Evolutionary conservation across 1,140 invertebrate species (phyloP).

Genomic region (Bombus haemorrhoidalis): DNA sequence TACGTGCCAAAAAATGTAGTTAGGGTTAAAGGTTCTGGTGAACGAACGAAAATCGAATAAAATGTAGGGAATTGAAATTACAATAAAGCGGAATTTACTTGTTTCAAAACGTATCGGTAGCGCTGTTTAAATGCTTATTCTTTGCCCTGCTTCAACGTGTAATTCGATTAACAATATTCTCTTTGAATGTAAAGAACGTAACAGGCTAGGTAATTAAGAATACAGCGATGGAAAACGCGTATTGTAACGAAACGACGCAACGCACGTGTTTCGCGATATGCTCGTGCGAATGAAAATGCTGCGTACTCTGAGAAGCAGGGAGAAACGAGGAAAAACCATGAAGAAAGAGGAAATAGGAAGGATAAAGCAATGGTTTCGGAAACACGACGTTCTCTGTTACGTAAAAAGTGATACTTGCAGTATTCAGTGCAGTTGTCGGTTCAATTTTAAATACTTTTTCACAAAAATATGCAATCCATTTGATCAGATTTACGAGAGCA

Average conservation of each 20-base stretch:
- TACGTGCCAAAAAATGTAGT: no score
- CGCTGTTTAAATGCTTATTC: background rate
- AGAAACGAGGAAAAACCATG: background rate
- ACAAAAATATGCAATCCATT: slow-evolving; percentile 21
- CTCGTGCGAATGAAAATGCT: background rate
- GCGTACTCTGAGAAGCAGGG: background rate
- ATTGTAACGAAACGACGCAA: background rate
- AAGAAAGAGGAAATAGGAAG: background rate
- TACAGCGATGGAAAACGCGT: background rate
- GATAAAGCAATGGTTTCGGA: background rate
- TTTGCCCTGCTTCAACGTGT: background rate
- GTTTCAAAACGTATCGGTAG: background rate
- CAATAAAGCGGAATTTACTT: background rate
- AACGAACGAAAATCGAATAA: background rate
- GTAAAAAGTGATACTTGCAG: background rate
- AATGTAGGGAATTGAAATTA: background rate
- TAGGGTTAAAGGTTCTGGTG: background rate
- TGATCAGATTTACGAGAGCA: slow-evolving; percentile 14
- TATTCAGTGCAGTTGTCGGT: no score
- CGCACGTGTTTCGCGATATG: background rate
- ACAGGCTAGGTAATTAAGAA: background rate
- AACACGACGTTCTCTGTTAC: background rate
- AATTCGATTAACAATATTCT: background rate
- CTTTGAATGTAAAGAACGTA: background rate
- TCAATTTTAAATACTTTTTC: slow-evolving; percentile 9